Evolutionary conservation across 2,888 invertebrate genomes (phyloP).

Genomic region (Thumatha senex): DNA sequence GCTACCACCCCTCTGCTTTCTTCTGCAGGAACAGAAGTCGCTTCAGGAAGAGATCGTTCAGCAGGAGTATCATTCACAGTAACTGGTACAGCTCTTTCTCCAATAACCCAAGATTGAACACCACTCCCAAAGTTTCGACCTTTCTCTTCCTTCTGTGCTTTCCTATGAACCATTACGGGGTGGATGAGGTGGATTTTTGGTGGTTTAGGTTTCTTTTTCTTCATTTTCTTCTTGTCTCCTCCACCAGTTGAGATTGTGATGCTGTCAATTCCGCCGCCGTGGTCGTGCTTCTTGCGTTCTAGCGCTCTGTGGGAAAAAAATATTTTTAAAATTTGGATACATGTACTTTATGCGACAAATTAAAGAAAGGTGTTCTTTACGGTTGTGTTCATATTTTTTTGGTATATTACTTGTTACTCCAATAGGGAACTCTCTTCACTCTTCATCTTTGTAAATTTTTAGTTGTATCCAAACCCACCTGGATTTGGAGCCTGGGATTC

Average conservation of each 20-base stretch:
- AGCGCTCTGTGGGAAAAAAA: constrained; percentile 49
- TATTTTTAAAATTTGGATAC: not conserved
- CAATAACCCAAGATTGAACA: constrained; percentile 68
- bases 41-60: constrained; percentile 11
- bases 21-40: not conserved
- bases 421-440: too few relatives aligned
- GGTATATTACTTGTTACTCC: too few relatives aligned
- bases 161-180: constrained; percentile 55
- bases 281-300: constrained; percentile 51
- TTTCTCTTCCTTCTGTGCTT: constrained; percentile 59
- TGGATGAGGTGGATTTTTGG: constrained; percentile 69
- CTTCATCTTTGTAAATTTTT: too few relatives aligned
- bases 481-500: too few relatives aligned
- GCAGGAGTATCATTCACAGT: constrained; percentile 13
- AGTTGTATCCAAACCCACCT: too few relatives aligned
- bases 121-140: constrained; percentile 61
- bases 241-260: constrained; percentile 66
- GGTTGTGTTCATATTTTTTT: too few relatives aligned
- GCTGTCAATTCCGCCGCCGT: constrained; percentile 65
- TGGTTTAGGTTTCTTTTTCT: constrained; percentile 72
- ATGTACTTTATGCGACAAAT: too few relatives aligned
- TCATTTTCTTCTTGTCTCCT: constrained; percentile 61
- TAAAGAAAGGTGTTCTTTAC: too few relatives aligned
- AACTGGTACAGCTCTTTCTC: constrained; percentile 33
- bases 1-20: constrained; percentile 50